Evolutionary conservation across 1,140 invertebrate species (phyloP), one percentile per base, ranked within the genome.

Genomic region (Calycopis cecrops): DNA sequence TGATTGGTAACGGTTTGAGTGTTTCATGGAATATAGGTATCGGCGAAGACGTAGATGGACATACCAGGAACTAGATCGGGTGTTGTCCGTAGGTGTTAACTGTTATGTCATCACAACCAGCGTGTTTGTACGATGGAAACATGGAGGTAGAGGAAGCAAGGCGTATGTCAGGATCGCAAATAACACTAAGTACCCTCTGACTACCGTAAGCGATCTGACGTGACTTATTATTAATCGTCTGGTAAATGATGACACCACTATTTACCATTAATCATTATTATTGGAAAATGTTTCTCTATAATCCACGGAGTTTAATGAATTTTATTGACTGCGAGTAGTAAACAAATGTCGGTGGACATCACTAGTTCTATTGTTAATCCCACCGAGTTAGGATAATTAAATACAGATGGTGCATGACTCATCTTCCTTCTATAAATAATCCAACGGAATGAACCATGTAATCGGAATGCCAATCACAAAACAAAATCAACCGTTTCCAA

Each of bases 351-450:
- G 21, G 21, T 28, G 6, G 21, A 28, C 6, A 6, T 28, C 6
- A 28, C 2, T 28, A 28, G 2, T 3, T 28, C 21, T 28, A 28
- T 28, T 28, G 2, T 6, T 28, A 28, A 14, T 40, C 38, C 38
- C 12, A 40, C 38, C 12, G n/a, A 14, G 7, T 40, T 14, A 17
- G 0, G 17, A 14, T 12, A 42, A 42, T 42, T 42, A 42, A 42
- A 42, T 4, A 42, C 40, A 17, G 40, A 42, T 42, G 40, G 4
- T 44, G 11, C 40, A 44, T 44, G 40, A 44, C 12, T 14, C 40
- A 44, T 44, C 40, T 17, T 44, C 40, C 14, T 9, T 44, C 9
- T 16, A 3, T 42, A 44, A 16, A 3, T 44, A 16, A 6, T 9
- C 17, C 40, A 17, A 9, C 40, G 2, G 40, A 44, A 16, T 12